Evolutionary conservation across 2,888 invertebrate species (phyloP), one percentile per base, ranked within the genome.

Genomic region (Melipona bicolor): DNA sequence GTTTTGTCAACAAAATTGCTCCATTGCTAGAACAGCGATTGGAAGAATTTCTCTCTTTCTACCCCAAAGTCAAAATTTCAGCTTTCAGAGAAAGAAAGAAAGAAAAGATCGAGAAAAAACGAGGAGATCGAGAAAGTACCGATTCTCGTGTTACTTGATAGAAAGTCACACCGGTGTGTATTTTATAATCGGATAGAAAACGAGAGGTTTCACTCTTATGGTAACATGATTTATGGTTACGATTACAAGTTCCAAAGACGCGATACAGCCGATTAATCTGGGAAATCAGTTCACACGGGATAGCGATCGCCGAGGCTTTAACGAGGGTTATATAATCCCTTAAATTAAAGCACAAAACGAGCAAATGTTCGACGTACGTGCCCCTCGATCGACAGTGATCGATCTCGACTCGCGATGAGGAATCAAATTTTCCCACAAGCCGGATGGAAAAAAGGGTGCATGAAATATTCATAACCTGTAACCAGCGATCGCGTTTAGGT

Each of bases 391-490:
- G 50, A 56, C 54, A 75, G 43, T 27, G 15, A 21, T 27, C 52
- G 54, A 69, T 52, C 21, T 17, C 50, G 50, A 0, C 36, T n/a
- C 27, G 50, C 21, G 69, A 75, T 52, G 62, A 54, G 27, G 68
- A 13, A 50, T 68, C 21, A 19, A 50, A 43, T 59, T 56, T 43
- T 59, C 43, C 24, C 43, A 59, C 50, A 68, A 50, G 43, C 54
- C 4, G 56, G 3, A 27, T 19, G 17, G 17, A n/a, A 21, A 70
- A 32, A 76, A 43, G 50, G 36, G 54, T 19, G 36, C 43, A 84
- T 84, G 79, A 79, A 83, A 79, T 73, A 83, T 84, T 83, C 73
- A 79, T 84, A 64, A 73, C 49, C 27, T 21, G 74, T 52, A 59
- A 64, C 43, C 56, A 70, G 54, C 5, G 72, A 72, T 80, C 73